A percentile compares a stretch with the other conserved stretches of the same genome.
phyloP scores from a whole-genome alignment of 1,140 invertebrate genomes.

The Octopus bimaculoides region DNA sequence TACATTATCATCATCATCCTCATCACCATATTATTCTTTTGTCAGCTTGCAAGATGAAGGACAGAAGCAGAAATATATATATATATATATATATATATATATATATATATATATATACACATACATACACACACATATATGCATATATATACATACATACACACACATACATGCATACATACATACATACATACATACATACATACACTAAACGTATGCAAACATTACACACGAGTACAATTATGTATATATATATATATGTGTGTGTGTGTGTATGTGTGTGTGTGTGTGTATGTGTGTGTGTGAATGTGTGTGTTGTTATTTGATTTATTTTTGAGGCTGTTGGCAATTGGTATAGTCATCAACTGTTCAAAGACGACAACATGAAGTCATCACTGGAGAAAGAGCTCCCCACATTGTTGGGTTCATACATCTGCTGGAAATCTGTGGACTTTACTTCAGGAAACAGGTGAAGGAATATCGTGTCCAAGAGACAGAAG shows the following conservation, averaged over 20 bases:
- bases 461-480: conserved; percentile 27
- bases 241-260: neutral
- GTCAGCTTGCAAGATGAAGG: too few species aligned
- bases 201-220: neutral
- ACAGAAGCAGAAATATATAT: neutral
- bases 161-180: neutral
- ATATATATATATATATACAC: neutral
- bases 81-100: neutral
- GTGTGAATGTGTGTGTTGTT: neutral
- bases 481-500: conserved; percentile 23
- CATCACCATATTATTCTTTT: too few species aligned
- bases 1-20: too few species aligned
- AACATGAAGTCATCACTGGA: too few species aligned
- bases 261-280: neutral
- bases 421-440: neutral
- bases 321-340: too few species aligned
- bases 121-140: neutral
- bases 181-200: neutral
- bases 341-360: too few species aligned
- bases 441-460: conserved; percentile 20
- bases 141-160: neutral
- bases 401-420: too few species aligned
- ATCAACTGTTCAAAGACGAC: too few species aligned
- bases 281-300: neutral
- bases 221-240: neutral